phyloP scores from a whole-genome alignment of 2,113 vertebrate genomes.

The Lota lota region DNA sequence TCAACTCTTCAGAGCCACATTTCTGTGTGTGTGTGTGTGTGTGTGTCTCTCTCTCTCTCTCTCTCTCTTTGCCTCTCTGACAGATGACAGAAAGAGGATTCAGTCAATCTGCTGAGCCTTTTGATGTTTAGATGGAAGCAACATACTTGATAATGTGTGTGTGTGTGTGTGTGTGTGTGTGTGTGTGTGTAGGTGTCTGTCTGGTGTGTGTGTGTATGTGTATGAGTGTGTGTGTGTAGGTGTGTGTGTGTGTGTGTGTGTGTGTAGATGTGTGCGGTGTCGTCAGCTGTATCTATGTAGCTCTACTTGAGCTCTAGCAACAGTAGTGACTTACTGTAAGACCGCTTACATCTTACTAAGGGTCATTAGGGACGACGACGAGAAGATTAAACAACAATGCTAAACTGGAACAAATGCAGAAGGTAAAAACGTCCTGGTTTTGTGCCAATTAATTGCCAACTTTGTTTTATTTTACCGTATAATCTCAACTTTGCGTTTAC shows the following conservation, averaged over 20 bases:
- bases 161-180: constrained; percentile 27
- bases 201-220: neutral
- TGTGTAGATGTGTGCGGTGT: constrained; percentile 9
- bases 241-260: constrained; percentile 15
- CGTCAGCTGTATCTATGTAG: too few species aligned
- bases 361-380: too few species aligned
- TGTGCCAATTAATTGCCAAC: too few species aligned
- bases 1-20: constrained; percentile 49
- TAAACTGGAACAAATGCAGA: too few species aligned
- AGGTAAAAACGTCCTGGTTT: too few species aligned
- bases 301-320: too few species aligned
- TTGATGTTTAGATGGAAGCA: constrained; percentile 22
- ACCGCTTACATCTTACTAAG: too few species aligned
- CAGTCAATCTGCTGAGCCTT: constrained; percentile 36
- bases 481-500: too few species aligned
- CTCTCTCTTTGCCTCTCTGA: constrained; percentile 24
- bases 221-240: neutral
- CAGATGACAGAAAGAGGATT: constrained; percentile 43
- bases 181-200: constrained; percentile 29
- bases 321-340: too few species aligned
- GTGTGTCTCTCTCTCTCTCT: constrained; percentile 19
- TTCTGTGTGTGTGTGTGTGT: constrained; percentile 16
- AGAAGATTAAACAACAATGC: too few species aligned
- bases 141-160: constrained; percentile 5
- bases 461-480: too few species aligned